Evolutionary conservation across 2,113 vertebrate genomes (phyloP).

Genomic region (Pseudopipra pipra): DNA sequence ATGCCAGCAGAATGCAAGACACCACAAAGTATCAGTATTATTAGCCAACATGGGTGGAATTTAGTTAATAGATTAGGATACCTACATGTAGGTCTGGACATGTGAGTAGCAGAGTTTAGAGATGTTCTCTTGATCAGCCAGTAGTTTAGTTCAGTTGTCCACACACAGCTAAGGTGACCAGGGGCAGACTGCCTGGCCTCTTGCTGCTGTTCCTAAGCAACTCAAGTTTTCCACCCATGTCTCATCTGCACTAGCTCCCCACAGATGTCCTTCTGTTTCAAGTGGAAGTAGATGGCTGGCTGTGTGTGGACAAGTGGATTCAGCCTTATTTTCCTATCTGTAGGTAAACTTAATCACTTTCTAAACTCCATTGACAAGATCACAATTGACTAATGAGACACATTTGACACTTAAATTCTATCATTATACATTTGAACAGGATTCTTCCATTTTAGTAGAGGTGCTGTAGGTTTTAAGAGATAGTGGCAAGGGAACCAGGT

Average conservation of each 20-base stretch:
- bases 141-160: neutral
- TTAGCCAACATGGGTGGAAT: neutral
- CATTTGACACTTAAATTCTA: neutral
- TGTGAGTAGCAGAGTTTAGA: neutral
- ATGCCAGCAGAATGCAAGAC: neutral
- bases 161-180: rapidly evolving
- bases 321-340: neutral
- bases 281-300: neutral
- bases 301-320: neutral
- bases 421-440: neutral
- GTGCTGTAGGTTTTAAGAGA: neutral
- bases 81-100: neutral
- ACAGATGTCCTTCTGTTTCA: rapidly evolving
- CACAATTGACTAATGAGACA: neutral
- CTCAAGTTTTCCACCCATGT: rapidly evolving
- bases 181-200: neutral
- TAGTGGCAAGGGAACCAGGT: neutral
- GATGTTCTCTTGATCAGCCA: neutral
- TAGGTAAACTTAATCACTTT: neutral
- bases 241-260: rapidly evolving
- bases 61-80: neutral
- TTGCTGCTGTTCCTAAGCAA: neutral
- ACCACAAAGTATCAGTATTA: neutral
- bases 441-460: neutral
- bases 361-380: neutral